phyloP scores from a whole-genome alignment of 2,888 invertebrate genomes.

The Himalopsyche kuldschensis region DNA sequence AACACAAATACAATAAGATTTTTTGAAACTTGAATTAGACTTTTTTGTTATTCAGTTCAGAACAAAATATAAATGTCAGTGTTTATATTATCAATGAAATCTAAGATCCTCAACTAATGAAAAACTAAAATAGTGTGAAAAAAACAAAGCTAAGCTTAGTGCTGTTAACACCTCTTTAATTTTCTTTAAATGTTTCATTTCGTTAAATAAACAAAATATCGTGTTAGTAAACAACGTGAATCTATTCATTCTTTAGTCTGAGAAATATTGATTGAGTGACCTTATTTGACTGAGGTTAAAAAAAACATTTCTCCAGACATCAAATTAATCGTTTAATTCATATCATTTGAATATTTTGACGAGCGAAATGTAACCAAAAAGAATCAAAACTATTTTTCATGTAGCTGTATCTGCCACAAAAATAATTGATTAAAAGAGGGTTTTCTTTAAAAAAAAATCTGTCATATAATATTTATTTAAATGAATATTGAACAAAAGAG shows the following conservation, averaged over 20 bases:
- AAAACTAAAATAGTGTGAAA: neutral
- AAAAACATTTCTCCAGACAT: neutral
- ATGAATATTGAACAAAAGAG: no score
- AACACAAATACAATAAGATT: no score
- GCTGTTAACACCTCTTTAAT: neutral
- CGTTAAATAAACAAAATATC: neutral
- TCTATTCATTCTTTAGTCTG: neutral
- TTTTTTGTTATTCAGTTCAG: no score
- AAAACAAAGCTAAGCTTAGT: neutral
- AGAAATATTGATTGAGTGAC: neutral
- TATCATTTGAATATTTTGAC: neutral
- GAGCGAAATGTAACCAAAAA: neutral
- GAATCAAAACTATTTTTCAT: no score
- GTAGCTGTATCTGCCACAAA: no score
- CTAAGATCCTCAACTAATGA: no score
- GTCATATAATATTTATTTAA: no score
- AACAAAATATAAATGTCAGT: no score
- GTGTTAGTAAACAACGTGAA: neutral
- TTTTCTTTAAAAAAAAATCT: no score
- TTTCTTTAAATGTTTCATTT: neutral
- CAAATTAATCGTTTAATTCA: neutral
- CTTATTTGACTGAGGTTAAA: neutral
- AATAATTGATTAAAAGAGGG: no score
- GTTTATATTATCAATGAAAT: no score
- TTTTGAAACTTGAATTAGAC: no score